Conservation (phyloP, 1,140 invertebrate species). For the Chymomyza costata region DNA sequence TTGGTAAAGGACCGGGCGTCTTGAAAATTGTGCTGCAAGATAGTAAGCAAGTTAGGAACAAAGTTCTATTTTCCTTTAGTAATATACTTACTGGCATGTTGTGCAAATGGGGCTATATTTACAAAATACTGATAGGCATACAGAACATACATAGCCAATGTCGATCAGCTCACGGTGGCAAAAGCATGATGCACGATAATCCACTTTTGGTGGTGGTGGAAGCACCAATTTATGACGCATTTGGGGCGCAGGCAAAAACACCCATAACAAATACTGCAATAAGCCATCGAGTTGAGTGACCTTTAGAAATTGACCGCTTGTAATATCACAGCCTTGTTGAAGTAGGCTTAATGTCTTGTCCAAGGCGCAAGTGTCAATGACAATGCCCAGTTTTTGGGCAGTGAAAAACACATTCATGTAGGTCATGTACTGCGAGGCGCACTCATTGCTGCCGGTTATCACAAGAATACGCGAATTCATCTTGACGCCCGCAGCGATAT, state of each 20-base stretch:
- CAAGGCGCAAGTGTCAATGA: constrained; percentile 95
- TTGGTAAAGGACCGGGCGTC: constrained; percentile 79
- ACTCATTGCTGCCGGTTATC: constrained; percentile 92
- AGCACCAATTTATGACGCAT: constrained; percentile 89
- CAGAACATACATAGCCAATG: constrained; percentile 97
- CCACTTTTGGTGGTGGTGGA: constrained; percentile 92
- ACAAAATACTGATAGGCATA: constrained; percentile 98
- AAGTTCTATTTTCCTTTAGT: background rate
- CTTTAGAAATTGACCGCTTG: constrained; percentile 91
- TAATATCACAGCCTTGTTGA: constrained; percentile 97
- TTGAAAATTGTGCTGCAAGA: constrained; percentile 82
- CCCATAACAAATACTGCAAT: constrained; percentile 97
- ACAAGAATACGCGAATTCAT: constrained; percentile 88
- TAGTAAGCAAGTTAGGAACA: background rate
- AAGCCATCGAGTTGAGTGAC: constrained; percentile 87
- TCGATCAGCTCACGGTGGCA: constrained; percentile 97
- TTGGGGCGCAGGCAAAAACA: constrained; percentile 91
- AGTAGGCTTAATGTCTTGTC: constrained; percentile 93
- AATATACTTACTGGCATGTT: constrained; percentile 91
- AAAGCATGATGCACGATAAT: constrained; percentile 97
- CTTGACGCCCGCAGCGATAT: constrained; percentile 80
- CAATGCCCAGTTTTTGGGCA: constrained; percentile 92
- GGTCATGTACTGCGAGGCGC: constrained; percentile 96
- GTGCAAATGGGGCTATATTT: constrained; percentile 98
- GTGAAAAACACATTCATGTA: constrained; percentile 99